Percentiles rank a stretch among this genome's conserved stretches.
Conservation (phyloP, 2,113 vertebrate species). For the Solea solea region DNA sequence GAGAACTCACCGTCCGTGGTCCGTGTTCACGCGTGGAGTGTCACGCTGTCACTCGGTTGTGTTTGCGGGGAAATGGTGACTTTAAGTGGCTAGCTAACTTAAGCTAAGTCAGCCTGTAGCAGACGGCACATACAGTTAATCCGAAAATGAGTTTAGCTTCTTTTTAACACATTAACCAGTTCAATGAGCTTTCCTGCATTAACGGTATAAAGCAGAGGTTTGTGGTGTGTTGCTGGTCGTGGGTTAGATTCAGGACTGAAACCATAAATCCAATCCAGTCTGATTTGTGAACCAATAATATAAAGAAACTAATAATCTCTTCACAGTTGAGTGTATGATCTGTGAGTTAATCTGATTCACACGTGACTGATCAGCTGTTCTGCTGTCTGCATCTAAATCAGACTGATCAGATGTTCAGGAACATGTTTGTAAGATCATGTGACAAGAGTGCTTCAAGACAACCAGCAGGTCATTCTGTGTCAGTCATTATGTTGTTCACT, state of each 20-base stretch:
- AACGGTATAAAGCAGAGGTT: neutral
- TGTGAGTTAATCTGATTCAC: neutral
- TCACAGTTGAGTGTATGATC: too few relatives aligned
- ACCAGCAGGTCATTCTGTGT: too few relatives aligned
- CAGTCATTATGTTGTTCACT: too few relatives aligned
- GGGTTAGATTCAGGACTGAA: neutral
- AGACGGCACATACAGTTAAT: conserved; percentile 50
- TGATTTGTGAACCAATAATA: neutral
- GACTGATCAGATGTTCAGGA: too few relatives aligned
- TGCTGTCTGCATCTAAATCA: too few relatives aligned
- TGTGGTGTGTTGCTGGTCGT: neutral
- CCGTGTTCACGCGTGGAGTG: conserved; percentile 9
- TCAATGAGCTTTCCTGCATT: neutral
- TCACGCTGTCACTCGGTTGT: conserved; percentile 10
- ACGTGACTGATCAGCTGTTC: too few relatives aligned
- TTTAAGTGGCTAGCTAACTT: conserved; percentile 50
- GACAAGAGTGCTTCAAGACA: too few relatives aligned
- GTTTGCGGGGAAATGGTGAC: neutral
- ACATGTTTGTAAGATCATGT: too few relatives aligned
- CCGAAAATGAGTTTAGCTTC: conserved; percentile 4
- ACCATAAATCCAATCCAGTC: conserved; percentile 18
- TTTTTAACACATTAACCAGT: neutral
- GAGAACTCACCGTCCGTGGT: neutral
- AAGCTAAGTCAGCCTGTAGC: conserved; percentile 51
- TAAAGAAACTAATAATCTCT: neutral